A percentile compares a stretch with the other conserved stretches of the same genome.
phyloP scores from a whole-genome alignment of 2,888 invertebrate genomes.

The Drosophila nr. perissopoda region DNA sequence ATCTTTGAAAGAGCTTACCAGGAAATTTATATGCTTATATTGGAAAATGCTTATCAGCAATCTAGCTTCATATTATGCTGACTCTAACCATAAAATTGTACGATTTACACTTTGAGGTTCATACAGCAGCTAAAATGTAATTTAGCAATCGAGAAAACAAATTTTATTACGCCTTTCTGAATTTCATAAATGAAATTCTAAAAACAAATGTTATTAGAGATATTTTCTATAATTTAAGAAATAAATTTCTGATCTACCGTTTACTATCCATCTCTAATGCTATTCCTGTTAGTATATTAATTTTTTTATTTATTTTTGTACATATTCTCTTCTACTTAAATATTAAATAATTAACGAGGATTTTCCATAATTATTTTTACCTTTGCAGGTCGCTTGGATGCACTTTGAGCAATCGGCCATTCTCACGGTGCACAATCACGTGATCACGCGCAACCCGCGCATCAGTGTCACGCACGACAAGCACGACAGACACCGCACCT shows the following conservation, averaged over 20 bases:
- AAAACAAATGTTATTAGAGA: not conserved
- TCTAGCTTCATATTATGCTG: not conserved
- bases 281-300: not conserved
- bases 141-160: not conserved
- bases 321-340: not conserved
- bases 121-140: not conserved
- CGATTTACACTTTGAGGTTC: not conserved
- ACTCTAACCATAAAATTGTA: not conserved
- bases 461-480: constrained; percentile 97
- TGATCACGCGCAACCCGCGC: constrained; percentile 95
- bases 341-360: no score
- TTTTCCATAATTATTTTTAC: not conserved
- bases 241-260: not conserved
- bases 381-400: constrained; percentile 96
- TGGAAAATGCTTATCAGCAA: not conserved
- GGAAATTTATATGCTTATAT: not conserved
- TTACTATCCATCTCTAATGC: not conserved
- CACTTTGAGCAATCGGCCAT: constrained; percentile 97
- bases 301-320: not conserved
- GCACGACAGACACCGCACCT: constrained; percentile 92
- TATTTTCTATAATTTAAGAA: not conserved
- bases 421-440: constrained; percentile 96
- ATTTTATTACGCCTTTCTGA: not conserved
- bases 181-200: not conserved
- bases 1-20: not conserved